Conservation (phyloP, 2,113 vertebrate species). For the Tachycineta bicolor region DNA sequence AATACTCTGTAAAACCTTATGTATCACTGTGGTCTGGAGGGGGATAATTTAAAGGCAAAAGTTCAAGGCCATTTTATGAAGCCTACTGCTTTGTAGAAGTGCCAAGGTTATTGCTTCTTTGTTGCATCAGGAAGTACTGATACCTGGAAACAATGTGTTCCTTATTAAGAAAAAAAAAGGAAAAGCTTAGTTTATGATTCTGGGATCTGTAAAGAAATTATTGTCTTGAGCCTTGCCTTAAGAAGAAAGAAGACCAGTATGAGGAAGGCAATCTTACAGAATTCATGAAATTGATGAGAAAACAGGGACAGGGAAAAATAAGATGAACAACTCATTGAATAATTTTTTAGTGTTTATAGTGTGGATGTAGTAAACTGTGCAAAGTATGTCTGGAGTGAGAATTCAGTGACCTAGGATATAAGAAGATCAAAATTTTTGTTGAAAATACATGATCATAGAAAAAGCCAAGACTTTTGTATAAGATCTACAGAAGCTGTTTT, state of each 20-base stretch:
- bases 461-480: background rate
- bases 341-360: background rate
- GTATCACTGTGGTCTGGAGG: background rate
- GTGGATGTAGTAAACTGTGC: background rate
- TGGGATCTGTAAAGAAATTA: background rate
- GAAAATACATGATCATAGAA: background rate
- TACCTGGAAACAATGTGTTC: background rate
- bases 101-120: background rate
- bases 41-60: background rate
- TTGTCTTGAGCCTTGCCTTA: background rate
- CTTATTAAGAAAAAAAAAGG: background rate
- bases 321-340: background rate
- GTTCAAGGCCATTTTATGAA: background rate
- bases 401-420: background rate
- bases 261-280: background rate
- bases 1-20: background rate
- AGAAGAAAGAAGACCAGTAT: background rate
- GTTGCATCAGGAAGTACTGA: background rate
- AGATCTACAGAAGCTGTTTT: background rate
- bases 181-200: background rate
- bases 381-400: background rate
- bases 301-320: background rate
- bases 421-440: background rate
- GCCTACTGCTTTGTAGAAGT: background rate
- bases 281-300: background rate